Evolutionary conservation across 2,113 vertebrate genomes (phyloP).

Genomic region (Spilogale gracilis): DNA sequence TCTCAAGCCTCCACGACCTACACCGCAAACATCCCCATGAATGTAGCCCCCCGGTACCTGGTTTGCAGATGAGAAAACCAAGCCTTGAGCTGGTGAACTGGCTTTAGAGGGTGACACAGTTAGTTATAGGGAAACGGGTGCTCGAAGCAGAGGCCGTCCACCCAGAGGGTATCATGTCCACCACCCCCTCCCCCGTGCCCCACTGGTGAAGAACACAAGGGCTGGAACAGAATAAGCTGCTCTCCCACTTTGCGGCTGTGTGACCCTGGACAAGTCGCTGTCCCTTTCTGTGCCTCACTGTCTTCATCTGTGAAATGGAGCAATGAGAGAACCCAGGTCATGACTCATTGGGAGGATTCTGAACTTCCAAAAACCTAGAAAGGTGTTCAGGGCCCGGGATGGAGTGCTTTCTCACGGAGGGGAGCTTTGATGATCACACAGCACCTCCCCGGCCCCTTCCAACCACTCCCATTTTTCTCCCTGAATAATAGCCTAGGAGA

Average conservation of each 20-base stretch:
- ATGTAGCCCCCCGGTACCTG: background rate
- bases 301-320: background rate
- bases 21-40: background rate
- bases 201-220: background rate
- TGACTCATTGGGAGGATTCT: background rate
- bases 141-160: background rate
- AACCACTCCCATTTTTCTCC: conserved; percentile 12
- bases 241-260: background rate
- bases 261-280: background rate
- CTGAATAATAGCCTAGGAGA: background rate
- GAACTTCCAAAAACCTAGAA: background rate
- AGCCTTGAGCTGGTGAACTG: background rate
- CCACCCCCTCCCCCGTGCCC: rapidly evolving
- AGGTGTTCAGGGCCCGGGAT: background rate
- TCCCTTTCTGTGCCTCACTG: conserved; percentile 26
- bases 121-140: background rate
- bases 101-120: background rate
- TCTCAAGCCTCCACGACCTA: background rate
- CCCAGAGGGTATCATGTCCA: rapidly evolving
- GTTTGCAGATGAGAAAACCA: background rate
- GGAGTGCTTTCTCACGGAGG: rapidly evolving
- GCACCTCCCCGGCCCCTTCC: rapidly evolving
- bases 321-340: background rate
- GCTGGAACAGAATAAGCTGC: background rate
- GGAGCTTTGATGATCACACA: background rate